Base-by-base conservation (phyloP, 1,140 invertebrate species). In the Cotesia chilonis region DNA sequence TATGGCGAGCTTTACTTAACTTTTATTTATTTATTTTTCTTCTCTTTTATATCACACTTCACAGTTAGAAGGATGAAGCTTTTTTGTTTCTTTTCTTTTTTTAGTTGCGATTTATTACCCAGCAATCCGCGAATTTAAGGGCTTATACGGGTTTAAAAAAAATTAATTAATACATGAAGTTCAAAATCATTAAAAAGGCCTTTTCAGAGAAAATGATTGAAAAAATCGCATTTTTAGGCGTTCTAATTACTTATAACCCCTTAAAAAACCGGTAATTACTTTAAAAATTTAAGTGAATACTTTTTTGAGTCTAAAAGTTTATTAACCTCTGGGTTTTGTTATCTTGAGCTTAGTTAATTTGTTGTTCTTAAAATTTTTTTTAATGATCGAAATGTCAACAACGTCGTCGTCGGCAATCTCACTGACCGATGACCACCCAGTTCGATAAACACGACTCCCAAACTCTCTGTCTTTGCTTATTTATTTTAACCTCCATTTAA, bases 311-410 rank as follows among this genome's bases (percentile, higher is more conserved):
- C 5, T 9, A 47, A 47, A 10, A 47, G 41, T 47, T 47, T 47
- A 47, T 47, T 7, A 47, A 47, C 41, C 41, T 47, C 41, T 9
- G 10, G 28, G 4, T 37, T 35, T 66, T 37, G 7, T 66, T 66
- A 47, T 66, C 37, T 47, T 1, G 20, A 41, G 14, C 37, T 41
- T 66, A 41, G 63, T 41, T 38, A 17, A 51, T 65, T 7, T 65
- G 12, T 47, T 51, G 51, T 41, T 67, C 52, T 37, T 14, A 51
- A 14, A 28, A 38, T 47, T 51, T 36, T 52, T 47, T 52, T 20
- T 67, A 47, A 20, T 20, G 65, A 67, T 67, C 41, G 37, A 54
- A 67, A 67, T 67, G 65, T 67, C 65, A 67, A 67, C 41, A 67
- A 67, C 65, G 65, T 47, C 65, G 14, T 38, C 65, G 65, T 47